phyloP scores from a whole-genome alignment of 1,140 invertebrate species.

The Neodiprion lecontei region DNA sequence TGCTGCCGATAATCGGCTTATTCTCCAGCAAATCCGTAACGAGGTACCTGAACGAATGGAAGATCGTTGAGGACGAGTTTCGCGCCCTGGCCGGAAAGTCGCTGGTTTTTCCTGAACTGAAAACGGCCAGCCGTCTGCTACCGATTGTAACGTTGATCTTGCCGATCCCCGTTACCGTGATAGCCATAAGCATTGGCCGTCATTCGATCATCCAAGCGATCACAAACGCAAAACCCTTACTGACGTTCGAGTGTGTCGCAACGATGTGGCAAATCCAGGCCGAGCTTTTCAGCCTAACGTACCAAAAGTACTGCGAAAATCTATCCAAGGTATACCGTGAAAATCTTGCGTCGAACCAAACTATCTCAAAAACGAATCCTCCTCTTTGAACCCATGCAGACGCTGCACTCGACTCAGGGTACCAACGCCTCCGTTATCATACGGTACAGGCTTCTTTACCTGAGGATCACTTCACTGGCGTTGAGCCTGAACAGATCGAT shows the following conservation, averaged over 20 bases:
- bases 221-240: background rate
- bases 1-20: background rate
- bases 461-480: too few relatives aligned
- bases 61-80: background rate
- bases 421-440: too few relatives aligned
- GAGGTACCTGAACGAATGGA: background rate
- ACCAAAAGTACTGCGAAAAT: background rate
- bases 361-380: too few relatives aligned
- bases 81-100: background rate
- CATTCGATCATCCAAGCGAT: background rate
- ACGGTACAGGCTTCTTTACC: too few relatives aligned
- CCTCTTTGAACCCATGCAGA: too few relatives aligned
- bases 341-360: too few relatives aligned
- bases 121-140: background rate
- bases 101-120: background rate
- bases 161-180: too few relatives aligned
- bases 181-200: too few relatives aligned
- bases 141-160: background rate
- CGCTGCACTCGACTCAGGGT: too few relatives aligned
- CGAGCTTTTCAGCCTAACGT: background rate
- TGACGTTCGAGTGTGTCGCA: background rate
- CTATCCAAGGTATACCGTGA: background rate
- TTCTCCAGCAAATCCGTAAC: background rate
- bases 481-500: too few relatives aligned
- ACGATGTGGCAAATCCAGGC: background rate